A percentile compares a stretch with the other conserved stretches of the same genome.
Evolutionary conservation across 1,140 invertebrate species (phyloP).

Genomic region (Drosophila lini): DNA sequence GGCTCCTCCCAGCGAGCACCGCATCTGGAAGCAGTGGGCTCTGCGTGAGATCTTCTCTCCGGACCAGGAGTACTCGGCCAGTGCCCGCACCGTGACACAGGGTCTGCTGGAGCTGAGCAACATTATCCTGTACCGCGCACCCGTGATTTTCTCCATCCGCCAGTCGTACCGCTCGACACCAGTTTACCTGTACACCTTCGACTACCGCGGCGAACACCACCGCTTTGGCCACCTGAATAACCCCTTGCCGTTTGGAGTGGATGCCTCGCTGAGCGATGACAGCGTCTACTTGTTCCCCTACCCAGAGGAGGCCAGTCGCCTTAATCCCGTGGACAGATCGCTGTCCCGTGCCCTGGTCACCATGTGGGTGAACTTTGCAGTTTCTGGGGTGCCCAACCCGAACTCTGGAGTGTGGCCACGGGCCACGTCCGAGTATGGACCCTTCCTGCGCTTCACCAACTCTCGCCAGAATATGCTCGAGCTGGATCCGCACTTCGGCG

Average conservation of each 20-base stretch:
- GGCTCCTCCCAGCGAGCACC: slow-evolving; percentile 58
- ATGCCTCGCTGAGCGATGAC: slow-evolving; percentile 81
- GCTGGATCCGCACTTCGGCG: slow-evolving; percentile 74
- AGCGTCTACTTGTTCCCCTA: slow-evolving; percentile 83
- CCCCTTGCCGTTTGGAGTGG: slow-evolving; percentile 71
- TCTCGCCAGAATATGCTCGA: slow-evolving; percentile 53
- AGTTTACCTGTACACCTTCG: slow-evolving; percentile 75
- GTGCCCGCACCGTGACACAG: slow-evolving; percentile 32
- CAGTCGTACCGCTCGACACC: slow-evolving; percentile 43
- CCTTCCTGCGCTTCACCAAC: slow-evolving; percentile 74
- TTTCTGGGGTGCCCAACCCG: slow-evolving; percentile 56
- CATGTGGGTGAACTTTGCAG: slow-evolving; percentile 77
- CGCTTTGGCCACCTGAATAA: slow-evolving; percentile 65
- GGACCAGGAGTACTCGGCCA: slow-evolving; percentile 40
- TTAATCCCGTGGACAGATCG: slow-evolving; percentile 66
- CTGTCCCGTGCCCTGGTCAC: slow-evolving; percentile 61
- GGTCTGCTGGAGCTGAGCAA: slow-evolving; percentile 73
- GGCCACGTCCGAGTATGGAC: slow-evolving; percentile 66
- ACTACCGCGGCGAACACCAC: slow-evolving; percentile 77
- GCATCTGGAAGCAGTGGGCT: slow-evolving; percentile 71
- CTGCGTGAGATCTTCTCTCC: slow-evolving; percentile 60
- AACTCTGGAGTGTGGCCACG: slow-evolving; percentile 63
- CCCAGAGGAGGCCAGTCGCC: slow-evolving; percentile 55
- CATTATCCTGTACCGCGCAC: slow-evolving; percentile 71
- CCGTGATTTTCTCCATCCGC: slow-evolving; percentile 66